Evolutionary conservation across 2,113 vertebrate species (phyloP).

Genomic region (Dissostichus mawsoni): DNA sequence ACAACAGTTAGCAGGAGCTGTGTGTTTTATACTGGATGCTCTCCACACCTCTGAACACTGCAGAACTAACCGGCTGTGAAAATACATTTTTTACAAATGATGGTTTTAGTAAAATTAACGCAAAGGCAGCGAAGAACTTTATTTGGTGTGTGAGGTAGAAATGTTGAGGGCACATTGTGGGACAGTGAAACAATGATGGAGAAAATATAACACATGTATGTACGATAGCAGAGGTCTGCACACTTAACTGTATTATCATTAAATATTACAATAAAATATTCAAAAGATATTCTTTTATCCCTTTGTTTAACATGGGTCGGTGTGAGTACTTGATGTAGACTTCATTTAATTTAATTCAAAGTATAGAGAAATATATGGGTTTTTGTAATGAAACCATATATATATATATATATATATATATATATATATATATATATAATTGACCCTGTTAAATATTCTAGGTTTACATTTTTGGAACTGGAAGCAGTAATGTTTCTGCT

Average conservation of each 20-base stretch:
- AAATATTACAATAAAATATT: neutral
- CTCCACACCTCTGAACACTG: constrained; percentile 26
- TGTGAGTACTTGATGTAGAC: no score
- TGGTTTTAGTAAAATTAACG: neutral
- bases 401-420: no score
- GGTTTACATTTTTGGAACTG: no score
- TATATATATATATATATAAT: no score
- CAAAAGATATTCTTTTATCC: neutral
- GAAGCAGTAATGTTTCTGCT: no score
- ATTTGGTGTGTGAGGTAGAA: neutral
- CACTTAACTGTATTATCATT: neutral
- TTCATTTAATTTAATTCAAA: no score
- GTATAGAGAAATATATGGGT: no score
- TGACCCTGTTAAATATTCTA: no score
- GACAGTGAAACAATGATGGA: neutral
- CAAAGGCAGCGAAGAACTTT: neutral
- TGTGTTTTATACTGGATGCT: constrained; percentile 25
- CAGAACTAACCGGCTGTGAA: constrained; percentile 15
- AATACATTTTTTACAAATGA: constrained; percentile 3
- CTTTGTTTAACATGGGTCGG: no score
- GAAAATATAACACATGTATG: neutral
- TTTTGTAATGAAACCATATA: no score
- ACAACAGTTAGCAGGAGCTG: constrained; percentile 18
- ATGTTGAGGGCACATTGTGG: neutral
- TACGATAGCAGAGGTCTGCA: neutral